A percentile compares a stretch with the other conserved stretches of the same genome.
Conservation (phyloP, 2,797 vertebrate genomes). For the Smutsia gigantea region DNA sequence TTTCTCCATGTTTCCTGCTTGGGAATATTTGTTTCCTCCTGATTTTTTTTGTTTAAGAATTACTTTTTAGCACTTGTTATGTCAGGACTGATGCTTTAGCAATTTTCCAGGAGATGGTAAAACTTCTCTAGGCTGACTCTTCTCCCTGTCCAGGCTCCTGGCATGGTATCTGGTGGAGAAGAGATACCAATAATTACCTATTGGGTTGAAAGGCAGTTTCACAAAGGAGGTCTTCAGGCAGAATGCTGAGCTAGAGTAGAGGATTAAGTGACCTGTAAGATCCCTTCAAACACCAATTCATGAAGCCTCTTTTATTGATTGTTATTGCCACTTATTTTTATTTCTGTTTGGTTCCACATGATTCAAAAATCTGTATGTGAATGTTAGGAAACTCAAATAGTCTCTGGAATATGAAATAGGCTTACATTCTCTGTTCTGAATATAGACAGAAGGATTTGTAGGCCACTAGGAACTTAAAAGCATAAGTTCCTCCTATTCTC, state of each 20-base stretch:
- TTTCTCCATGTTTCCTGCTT: background rate
- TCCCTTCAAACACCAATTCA: background rate
- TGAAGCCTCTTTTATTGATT: background rate
- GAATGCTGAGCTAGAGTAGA: background rate
- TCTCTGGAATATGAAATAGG: background rate
- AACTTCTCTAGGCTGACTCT: background rate
- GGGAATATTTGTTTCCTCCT: background rate
- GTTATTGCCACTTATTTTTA: background rate
- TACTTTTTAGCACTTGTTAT: background rate
- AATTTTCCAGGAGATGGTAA: background rate
- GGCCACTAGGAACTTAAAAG: background rate
- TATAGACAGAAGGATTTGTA: background rate
- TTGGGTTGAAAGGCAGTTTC: background rate
- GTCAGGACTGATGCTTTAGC: background rate
- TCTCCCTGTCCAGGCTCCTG: background rate
- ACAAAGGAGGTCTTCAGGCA: too few relatives aligned
- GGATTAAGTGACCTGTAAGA: background rate
- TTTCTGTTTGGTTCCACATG: background rate
- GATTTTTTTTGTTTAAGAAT: background rate
- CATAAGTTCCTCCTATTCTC: background rate
- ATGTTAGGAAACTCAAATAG: background rate
- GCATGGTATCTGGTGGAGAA: background rate
- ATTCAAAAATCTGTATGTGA: background rate
- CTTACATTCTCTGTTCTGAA: background rate
- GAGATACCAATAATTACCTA: accelerated